Percentiles rank a stretch among this genome's conserved stretches.
Evolutionary conservation across 2,888 invertebrate species (phyloP).

Genomic region (Noctuana brunneofusca): DNA sequence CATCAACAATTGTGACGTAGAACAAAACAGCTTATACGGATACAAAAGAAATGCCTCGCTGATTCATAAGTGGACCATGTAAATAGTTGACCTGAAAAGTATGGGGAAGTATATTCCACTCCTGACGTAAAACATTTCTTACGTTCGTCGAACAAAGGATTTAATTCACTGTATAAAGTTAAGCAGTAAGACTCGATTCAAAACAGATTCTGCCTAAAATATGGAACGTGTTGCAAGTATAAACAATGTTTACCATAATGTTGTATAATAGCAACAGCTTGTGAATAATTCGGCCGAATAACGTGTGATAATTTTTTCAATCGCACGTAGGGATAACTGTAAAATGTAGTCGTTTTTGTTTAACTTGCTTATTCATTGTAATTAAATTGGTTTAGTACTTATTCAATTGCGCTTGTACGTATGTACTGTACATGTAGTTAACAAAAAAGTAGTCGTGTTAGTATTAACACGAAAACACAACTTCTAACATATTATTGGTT

Average conservation of each 20-base stretch:
- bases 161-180: conserved; percentile 26
- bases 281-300: conserved; percentile 1
- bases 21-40: neutral
- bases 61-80: conserved; percentile 29
- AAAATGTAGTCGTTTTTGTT: no score
- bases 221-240: conserved; percentile 13
- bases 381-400: no score
- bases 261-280: conserved; percentile 9
- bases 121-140: conserved; percentile 26
- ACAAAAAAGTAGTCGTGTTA: no score
- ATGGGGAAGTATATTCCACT: conserved; percentile 29
- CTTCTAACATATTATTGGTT: no score
- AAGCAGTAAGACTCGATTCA: conserved; percentile 8
- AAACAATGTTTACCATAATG: conserved; percentile 7
- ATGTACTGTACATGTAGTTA: no score
- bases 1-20: neutral
- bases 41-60: conserved; percentile 16
- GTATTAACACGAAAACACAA: no score
- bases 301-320: neutral
- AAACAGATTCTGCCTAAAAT: conserved; percentile 18
- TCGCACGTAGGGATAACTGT: neutral
- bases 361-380: no score
- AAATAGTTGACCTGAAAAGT: conserved; percentile 34
- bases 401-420: no score
- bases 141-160: conserved; percentile 26